Percentiles rank a stretch among this genome's conserved stretches.
Conservation (phyloP, 2,113 vertebrate genomes). For the Martes martes region DNA sequence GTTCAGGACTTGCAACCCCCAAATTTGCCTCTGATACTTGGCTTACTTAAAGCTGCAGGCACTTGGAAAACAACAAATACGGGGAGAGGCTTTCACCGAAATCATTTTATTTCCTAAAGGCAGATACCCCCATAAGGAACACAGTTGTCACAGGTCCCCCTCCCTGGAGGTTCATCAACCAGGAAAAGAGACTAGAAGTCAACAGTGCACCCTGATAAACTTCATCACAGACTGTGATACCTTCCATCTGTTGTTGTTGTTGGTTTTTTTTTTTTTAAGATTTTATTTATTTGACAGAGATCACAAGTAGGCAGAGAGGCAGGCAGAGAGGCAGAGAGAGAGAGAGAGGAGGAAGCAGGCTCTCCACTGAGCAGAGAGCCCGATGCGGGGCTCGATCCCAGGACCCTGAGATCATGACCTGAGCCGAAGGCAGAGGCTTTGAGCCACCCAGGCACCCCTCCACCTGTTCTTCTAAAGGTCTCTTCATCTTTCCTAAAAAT, state of each 20-base stretch:
- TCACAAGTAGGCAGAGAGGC: no score
- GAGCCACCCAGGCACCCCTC: no score
- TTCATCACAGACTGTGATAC: neutral
- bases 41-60: neutral
- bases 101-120: neutral
- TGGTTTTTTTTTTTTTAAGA: no score
- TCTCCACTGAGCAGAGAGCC: no score
- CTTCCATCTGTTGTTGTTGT: no score
- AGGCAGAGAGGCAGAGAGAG: no score
- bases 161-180: neutral
- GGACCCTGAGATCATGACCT: no score
- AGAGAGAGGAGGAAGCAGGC: no score
- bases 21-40: neutral
- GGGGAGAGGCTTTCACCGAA: neutral
- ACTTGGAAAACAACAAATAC: neutral
- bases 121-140: neutral
- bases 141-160: neutral
- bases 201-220: neutral
- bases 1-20: neutral
- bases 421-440: no score
- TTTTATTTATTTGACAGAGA: no score
- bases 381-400: no score
- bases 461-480: neutral
- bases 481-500: neutral
- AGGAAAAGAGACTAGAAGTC: neutral